Base-by-base conservation (phyloP, 2,888 invertebrate genomes). In the Leistus spinibarbis region DNA sequence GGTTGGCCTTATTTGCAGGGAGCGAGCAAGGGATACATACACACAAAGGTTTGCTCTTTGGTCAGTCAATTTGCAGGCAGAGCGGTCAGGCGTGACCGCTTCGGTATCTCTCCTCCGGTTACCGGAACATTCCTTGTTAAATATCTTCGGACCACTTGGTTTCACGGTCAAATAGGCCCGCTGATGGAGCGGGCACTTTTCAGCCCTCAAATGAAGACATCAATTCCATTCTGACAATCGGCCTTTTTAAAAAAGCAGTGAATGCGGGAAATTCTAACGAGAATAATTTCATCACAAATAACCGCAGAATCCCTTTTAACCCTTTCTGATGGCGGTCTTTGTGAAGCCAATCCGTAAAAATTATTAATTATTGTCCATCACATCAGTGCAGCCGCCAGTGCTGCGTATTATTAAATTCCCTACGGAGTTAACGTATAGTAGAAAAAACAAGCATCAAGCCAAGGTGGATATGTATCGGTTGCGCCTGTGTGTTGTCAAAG, bases 31-130 rank as follows among this genome's bases (percentile, higher is more conserved):
- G 13, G 7, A 24, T 24, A 24, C 7, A 24, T 24, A 24, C 24
- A 24, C 24, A 5, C 40, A 40, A 40, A 40, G 40, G 10, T 13
- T 7, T 5, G 57, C 57, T 57, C 16, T 57, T 57, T 57, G 83
- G 84, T 77, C 80, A 84, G 77, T 74, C 76, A 66, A 24, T 76
- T 77, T 65, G 79, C 77, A 73, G 56, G n/a, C 2, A 10, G 60
- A 0, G 54, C 79, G 27, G 75, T 57, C 67, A 77, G 16, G 68
- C 53, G 56, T 60, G 53, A 54, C 54, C 40, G 64, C 54, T 65
- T 53, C 20, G 54, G 72, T 82, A 77, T 82, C 81, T 13, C 22
- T 13, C 23, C 64, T 23, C 22, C 16, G 22, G 23, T 64, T 64
- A 20, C 64, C 16, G 67, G 19, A 22, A 9, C 40, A 40, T 40